A percentile compares a stretch with the other conserved stretches of the same genome.
Conservation (phyloP, 2,888 invertebrate species). For the Thymelicus lineola region DNA sequence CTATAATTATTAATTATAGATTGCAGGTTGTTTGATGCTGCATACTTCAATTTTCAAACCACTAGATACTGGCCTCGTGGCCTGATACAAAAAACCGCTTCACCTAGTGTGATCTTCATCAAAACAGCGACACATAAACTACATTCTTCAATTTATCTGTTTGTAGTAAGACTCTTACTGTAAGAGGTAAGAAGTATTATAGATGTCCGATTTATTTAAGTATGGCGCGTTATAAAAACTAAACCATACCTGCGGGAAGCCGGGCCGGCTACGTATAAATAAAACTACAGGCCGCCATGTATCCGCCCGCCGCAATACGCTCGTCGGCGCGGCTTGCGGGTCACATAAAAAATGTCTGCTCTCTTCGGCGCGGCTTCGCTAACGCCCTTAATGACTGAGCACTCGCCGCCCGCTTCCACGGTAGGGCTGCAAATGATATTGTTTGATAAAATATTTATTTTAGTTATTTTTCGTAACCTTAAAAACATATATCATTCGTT, state of each 20-base stretch:
- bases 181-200: neutral
- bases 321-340: conserved; percentile 58
- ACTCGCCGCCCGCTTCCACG: conserved; percentile 58
- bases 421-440: conserved; percentile 60
- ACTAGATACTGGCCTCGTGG: too few relatives aligned
- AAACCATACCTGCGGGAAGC: conserved; percentile 1
- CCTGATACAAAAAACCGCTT: neutral
- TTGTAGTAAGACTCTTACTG: neutral
- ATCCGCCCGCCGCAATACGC: conserved; percentile 56
- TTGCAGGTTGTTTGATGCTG: too few relatives aligned
- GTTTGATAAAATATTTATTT: conserved; percentile 6
- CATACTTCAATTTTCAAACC: too few relatives aligned
- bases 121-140: neutral
- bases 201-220: neutral
- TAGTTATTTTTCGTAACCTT: too few relatives aligned
- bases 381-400: conserved; percentile 77
- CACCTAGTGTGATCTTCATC: neutral
- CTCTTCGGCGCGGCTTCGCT: conserved; percentile 73
- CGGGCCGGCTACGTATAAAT: conserved; percentile 8
- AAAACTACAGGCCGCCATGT: conserved; percentile 8
- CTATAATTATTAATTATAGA: too few relatives aligned
- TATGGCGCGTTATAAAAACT: neutral
- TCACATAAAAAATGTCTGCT: conserved; percentile 83
- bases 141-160: neutral
- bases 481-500: too few relatives aligned